Evolutionary conservation across 2,797 vertebrate genomes (phyloP).

Genomic region (Protosalanx chinensis): DNA sequence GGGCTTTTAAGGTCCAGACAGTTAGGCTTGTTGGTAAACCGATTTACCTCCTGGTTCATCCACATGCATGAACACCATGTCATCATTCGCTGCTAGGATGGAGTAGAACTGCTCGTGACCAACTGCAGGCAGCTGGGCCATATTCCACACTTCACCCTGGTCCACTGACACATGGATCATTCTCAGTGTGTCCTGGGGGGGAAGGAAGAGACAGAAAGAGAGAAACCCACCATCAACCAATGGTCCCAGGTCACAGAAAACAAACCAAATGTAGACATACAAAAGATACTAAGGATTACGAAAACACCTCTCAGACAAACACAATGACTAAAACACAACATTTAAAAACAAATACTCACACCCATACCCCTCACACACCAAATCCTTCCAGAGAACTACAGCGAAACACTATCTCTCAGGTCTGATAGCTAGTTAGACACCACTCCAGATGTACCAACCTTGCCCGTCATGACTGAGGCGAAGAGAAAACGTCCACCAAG

Average conservation of each 20-base stretch:
- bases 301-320: background rate
- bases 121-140: constrained; percentile 92
- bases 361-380: constrained; percentile 1
- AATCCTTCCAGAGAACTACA: background rate
- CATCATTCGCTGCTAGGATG: constrained; percentile 87
- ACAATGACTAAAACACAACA: background rate
- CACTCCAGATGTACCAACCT: constrained; percentile 62
- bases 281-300: background rate
- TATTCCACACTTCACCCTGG: constrained; percentile 87
- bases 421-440: background rate
- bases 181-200: constrained; percentile 71
- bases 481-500: constrained; percentile 89
- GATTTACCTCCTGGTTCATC: constrained; percentile 88
- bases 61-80: constrained; percentile 97
- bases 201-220: background rate
- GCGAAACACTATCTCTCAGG: background rate
- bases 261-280: background rate
- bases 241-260: background rate
- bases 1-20: background rate
- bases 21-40: background rate
- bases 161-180: constrained; percentile 88
- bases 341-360: background rate
- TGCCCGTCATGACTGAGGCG: constrained; percentile 90
- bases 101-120: constrained; percentile 94
- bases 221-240: background rate